Evolutionary conservation across 2,113 vertebrate genomes (phyloP).

Genomic region (Meriones unguiculatus): DNA sequence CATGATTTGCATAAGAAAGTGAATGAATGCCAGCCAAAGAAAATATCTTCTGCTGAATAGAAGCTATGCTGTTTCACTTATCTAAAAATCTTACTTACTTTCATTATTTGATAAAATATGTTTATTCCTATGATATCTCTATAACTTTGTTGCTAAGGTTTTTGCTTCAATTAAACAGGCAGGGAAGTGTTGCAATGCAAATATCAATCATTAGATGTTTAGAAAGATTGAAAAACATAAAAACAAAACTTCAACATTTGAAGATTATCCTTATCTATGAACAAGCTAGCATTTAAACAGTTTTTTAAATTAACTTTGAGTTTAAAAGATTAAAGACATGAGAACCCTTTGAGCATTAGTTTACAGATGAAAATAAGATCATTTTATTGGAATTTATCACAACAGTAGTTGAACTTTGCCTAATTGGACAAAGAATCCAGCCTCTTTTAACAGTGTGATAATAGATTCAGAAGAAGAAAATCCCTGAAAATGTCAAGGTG

Average conservation of each 20-base stretch:
- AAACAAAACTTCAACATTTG: background rate
- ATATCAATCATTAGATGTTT: background rate
- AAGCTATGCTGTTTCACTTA: background rate
- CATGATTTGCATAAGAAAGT: background rate
- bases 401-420: background rate
- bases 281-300: background rate
- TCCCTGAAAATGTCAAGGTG: background rate
- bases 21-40: constrained; percentile 19
- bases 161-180: background rate
- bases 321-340: constrained; percentile 41
- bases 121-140: background rate
- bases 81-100: background rate
- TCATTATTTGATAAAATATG: background rate
- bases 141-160: background rate
- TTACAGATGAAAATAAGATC: background rate
- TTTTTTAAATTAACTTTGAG: constrained; percentile 36
- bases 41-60: constrained; percentile 16
- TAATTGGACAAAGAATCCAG: background rate
- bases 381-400: constrained; percentile 54
- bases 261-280: background rate
- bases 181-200: background rate
- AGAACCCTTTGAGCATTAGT: background rate
- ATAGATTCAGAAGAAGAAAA: background rate
- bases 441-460: background rate
- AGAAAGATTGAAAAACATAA: background rate